phyloP scores from a whole-genome alignment of 1,140 invertebrate species.

The Drosophila triauraria region DNA sequence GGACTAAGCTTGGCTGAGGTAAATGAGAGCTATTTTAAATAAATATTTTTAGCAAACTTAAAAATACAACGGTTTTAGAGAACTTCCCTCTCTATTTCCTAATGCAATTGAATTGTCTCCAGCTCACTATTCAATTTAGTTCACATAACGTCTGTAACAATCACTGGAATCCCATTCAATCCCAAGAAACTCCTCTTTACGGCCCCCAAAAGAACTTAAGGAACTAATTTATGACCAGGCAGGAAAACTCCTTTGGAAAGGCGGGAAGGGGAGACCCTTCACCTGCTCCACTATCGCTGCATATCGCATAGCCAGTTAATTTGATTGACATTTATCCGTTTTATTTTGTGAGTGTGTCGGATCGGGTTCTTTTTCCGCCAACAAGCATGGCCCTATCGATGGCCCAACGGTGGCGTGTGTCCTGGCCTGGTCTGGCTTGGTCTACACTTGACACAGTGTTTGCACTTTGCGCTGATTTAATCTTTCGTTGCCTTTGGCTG shows the following conservation, averaged over 20 bases:
- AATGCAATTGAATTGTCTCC: neutral
- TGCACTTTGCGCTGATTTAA: conserved; percentile 80
- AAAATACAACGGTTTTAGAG: no score
- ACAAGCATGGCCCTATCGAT: conserved; percentile 51
- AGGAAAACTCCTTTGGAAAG: neutral
- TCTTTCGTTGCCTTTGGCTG: conserved; percentile 66
- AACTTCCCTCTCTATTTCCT: neutral
- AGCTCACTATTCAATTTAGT: conserved; percentile 4
- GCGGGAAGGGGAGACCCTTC: neutral
- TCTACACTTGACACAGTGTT: conserved; percentile 78
- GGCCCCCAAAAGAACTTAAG: conserved; percentile 2
- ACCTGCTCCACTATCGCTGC: conserved; percentile 52
- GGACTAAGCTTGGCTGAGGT: neutral
- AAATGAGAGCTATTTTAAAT: no score
- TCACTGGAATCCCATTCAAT: conserved; percentile 20
- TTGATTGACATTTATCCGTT: conserved; percentile 79
- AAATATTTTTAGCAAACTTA: no score
- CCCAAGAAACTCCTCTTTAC: conserved; percentile 3
- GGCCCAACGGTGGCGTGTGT: conserved; percentile 49
- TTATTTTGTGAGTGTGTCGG: conserved; percentile 37
- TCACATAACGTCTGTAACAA: neutral
- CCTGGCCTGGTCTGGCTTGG: conserved; percentile 32
- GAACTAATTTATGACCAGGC: conserved; percentile 29
- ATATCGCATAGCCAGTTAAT: conserved; percentile 73
- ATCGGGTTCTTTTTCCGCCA: conserved; percentile 5